phyloP scores from a whole-genome alignment of 64 coral and sea anemone genomes.

The Acropora tenuis region DNA sequence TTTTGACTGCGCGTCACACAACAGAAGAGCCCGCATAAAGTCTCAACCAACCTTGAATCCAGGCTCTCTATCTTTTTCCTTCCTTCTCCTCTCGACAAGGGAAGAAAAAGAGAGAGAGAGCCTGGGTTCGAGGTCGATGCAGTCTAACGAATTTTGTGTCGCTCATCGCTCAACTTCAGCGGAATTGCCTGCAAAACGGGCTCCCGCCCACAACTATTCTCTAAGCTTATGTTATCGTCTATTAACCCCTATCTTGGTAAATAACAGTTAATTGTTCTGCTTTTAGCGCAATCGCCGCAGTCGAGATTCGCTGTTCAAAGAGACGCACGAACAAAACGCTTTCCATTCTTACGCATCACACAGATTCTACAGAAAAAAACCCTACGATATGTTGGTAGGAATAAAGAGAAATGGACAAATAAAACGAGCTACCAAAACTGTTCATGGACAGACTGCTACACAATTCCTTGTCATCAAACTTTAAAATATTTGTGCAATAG shows the following conservation, averaged over 20 bases:
- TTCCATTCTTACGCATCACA: constrained; percentile 73
- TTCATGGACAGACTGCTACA: constrained; percentile 47
- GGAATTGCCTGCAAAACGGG: too few species aligned
- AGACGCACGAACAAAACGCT: constrained; percentile 54
- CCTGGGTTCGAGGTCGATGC: too few species aligned
- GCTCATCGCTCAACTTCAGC: too few species aligned
- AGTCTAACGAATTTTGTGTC: too few species aligned
- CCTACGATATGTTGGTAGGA: constrained; percentile 71
- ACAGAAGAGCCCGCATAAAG: too few species aligned
- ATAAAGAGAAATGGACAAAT: constrained; percentile 67
- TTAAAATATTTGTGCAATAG: neutral
- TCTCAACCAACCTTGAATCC: too few species aligned
- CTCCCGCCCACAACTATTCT: too few species aligned
- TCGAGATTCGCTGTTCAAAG: constrained; percentile 64
- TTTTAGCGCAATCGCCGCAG: constrained; percentile 28
- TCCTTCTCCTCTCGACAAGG: too few species aligned
- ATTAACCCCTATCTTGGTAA: neutral
- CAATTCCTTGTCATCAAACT: constrained; percentile 73
- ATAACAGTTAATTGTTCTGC: neutral
- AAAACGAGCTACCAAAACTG: constrained; percentile 62
- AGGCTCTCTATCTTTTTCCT: too few species aligned
- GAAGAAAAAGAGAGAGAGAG: too few species aligned
- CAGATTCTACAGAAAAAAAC: constrained; percentile 35
- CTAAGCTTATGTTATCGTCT: too few species aligned
- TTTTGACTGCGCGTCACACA: too few species aligned